These are phyloP conservation scores for Eucriotettix oculatus DNA, from an alignment of 2,888 invertebrate genomes.

Conservation along the genomic window DNA sequence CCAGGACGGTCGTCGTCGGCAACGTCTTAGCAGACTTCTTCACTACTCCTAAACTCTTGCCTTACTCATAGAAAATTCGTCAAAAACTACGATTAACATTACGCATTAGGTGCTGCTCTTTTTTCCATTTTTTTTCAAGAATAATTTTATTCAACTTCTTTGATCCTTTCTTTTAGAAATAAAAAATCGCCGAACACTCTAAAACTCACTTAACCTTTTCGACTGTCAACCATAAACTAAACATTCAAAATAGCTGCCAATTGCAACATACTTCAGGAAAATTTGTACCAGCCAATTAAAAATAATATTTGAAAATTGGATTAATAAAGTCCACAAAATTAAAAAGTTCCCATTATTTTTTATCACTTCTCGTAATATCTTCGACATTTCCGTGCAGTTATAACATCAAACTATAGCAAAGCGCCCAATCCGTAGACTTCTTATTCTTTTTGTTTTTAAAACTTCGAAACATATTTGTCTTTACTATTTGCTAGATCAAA, in stretches of 20 bases:
- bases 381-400: too few species aligned
- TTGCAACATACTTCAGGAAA: neutral
- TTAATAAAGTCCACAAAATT: neutral
- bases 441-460: too few species aligned
- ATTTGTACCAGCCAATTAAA: neutral
- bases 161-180: neutral
- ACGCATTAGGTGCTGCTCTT: neutral
- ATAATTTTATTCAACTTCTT: neutral
- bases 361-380: too few species aligned
- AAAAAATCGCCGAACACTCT: neutral
- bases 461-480: too few species aligned
- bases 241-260: neutral
- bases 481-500: too few species aligned
- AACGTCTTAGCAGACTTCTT: slow-evolving; percentile 3
- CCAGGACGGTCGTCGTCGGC: slow-evolving; percentile 15
- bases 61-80: neutral
- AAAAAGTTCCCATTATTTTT: neutral
- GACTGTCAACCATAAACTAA: neutral
- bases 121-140: neutral
- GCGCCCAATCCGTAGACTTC: too few species aligned
- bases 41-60: neutral
- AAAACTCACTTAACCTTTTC: neutral
- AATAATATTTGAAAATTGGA: neutral
- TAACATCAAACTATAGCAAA: too few species aligned
- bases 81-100: neutral